phyloP scores from a whole-genome alignment of 2,113 vertebrate genomes.

The Misgurnus anguillicaudatus region DNA sequence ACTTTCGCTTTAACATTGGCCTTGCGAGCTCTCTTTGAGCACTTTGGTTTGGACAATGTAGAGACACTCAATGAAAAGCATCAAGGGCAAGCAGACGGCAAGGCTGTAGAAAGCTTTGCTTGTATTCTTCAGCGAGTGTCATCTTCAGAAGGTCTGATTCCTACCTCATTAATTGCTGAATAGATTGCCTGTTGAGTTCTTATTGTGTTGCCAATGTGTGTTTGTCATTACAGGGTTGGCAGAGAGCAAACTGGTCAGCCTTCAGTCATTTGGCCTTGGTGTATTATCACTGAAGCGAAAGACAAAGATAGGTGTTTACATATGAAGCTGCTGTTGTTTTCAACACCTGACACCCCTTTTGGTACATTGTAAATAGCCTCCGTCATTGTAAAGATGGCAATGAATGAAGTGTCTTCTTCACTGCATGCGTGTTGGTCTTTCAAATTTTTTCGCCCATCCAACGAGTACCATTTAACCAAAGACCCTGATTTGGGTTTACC shows the following conservation, averaged over 20 bases:
- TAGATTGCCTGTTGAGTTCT: conserved; percentile 81
- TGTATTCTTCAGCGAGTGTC: conserved; percentile 71
- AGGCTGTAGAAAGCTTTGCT: conserved; percentile 70
- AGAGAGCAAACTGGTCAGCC: conserved; percentile 68
- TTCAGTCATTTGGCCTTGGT: conserved; percentile 72
- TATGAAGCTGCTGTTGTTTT: conserved; percentile 13
- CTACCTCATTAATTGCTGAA: conserved; percentile 80
- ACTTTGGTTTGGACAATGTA: conserved; percentile 26
- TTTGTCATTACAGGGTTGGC: conserved; percentile 76
- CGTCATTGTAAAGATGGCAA: conserved; percentile 21
- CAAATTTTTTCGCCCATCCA: conserved; percentile 2
- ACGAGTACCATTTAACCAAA: conserved; percentile 41
- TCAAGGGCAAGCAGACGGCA: conserved; percentile 74
- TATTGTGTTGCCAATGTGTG: conserved; percentile 77
- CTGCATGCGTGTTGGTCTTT: background rate
- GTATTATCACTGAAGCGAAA: conserved; percentile 51
- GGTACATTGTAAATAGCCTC: background rate
- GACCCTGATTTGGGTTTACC: conserved; percentile 64
- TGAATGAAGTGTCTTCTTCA: background rate
- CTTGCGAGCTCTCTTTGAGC: conserved; percentile 20
- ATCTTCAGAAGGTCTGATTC: conserved; percentile 76
- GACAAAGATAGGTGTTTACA: conserved; percentile 34
- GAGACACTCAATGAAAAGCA: conserved; percentile 42
- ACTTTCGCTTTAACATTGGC: background rate
- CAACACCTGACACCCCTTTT: conserved; percentile 12